Conservation (phyloP, 2,797 vertebrate species). For the Clarias laeviceps region DNA sequence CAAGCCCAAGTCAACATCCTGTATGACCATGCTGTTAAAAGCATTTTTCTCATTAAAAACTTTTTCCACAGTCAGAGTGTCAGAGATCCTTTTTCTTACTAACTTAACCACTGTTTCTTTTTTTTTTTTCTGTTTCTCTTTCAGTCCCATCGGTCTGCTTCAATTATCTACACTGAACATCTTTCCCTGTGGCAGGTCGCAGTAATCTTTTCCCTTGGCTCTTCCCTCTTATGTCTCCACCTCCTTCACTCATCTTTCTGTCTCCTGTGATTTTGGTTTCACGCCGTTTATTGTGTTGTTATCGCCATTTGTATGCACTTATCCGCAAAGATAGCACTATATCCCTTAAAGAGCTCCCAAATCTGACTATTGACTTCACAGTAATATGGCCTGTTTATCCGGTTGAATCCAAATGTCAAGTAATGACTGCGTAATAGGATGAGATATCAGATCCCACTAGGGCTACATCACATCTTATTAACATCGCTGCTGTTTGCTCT, state of each 20-base stretch:
- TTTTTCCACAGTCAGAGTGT: background rate
- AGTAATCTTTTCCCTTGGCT: background rate
- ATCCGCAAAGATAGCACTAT: slow-evolving; percentile 12
- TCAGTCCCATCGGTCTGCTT: background rate
- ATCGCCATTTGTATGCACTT: background rate
- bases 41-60: background rate
- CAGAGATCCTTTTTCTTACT: background rate
- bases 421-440: slow-evolving; percentile 27
- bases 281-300: background rate
- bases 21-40: slow-evolving; percentile 8
- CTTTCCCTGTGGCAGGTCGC: background rate
- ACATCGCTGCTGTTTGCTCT: background rate
- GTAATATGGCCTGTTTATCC: slow-evolving; percentile 15
- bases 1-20: background rate
- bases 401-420: slow-evolving; percentile 22
- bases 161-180: background rate
- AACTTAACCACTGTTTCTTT: background rate
- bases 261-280: slow-evolving; percentile 1
- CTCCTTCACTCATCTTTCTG: background rate
- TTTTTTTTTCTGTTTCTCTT: background rate
- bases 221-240: background rate
- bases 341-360: slow-evolving; percentile 15
- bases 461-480: slow-evolving; percentile 21
- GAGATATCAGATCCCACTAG: slow-evolving; percentile 7
- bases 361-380: background rate